Evolutionary conservation across 1,140 invertebrate genomes (phyloP), one percentile per base, ranked within the genome.

Genomic region (Thaumetopoea pityocampa): DNA sequence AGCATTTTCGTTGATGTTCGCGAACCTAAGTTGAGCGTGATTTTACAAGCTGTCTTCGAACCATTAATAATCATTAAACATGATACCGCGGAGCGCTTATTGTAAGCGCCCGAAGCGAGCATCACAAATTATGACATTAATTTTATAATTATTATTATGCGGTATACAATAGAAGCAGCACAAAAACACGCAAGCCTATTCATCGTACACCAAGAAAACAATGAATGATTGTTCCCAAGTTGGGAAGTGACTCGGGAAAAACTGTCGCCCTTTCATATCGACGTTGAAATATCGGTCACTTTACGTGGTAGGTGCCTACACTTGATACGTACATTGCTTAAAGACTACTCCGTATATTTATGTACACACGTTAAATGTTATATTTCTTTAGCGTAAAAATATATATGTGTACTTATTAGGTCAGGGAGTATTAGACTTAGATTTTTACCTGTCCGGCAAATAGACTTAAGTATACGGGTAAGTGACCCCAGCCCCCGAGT

Each of bases 21-120:
- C 12, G 18, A 6, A 38, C 24, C 26, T 38, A 28, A 23, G 26
- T 30, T 20, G 22, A 52, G 41, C 37, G 48, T 76, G 56, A 70
- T 68, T 67, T 67, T 54, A 59, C 58, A 67, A 49, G 50, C 51
- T 65, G 59, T 76, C 63, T 68, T 52, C 22, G 37, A 26, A 62
- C 56, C 65, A 78, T 81, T 81, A 78, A 81, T 78, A 69, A 78
- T 74, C 61, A 74, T 81, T 77, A 78, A 52, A 55, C 45, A 51
- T 70, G 66, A 70, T 77, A 76, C 67, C 61, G 67, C 51, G 24
- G 30, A 35, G 44, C 51, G 61, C 45, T 59, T 64, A 69, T 61
- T 61, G 52, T 57, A 42, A 48, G 22, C 41, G 51, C 44, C 38
- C 35, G 43, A 47, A 44, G 57, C 57, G 51, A 49, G 43, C 40